Evolutionary conservation across 2,113 vertebrate genomes (phyloP), one percentile per base, ranked within the genome.

Genomic region (Crotalus horridus): DNA sequence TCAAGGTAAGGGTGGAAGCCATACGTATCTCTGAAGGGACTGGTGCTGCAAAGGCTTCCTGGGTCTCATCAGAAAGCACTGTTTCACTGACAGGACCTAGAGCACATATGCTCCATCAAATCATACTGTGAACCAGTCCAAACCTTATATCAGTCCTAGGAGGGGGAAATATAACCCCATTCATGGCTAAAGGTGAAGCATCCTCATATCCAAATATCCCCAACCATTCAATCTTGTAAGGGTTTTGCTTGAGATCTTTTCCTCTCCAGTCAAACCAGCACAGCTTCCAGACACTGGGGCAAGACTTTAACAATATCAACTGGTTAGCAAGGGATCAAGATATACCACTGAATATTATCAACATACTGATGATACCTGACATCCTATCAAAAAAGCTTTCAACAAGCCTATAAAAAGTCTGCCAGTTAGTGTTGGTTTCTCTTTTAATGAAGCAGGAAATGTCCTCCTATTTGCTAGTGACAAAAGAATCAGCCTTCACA

Each of bases 331-430:
- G 74, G 74, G 74, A 43, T 43, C 74, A 81, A 81, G 74, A 81
- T 81, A 17, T 43, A 43, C 74, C 7, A 43, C 33, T 39, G 33
- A 39, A 39, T 81, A 81, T 81, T 81, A 81, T 39, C 17, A 33
- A 9, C 33, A 23, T 81, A 81, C 74, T 43, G 74, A 81, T 9
- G 69, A 43, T 43, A 81, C 33, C 74, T 21, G 74, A 81, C 7
- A 81, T 81, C 15, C n/a, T 81, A 3, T 39, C 15, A 20, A 81
- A 81, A 39, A 15, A 39, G n/a, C 6, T 81, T 0, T 0, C 0
- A 48, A n/a, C 26, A 69, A 74, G 21, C 86, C 24, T 85, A 26
- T 48, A 4, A 39, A 89, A 69, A n/a, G 6, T 29, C 46, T 39
- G 20, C 5, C 21, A 48, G 33, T 48, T 56, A 24, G 46, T 43